A percentile compares a stretch with the other conserved stretches of the same genome.
Evolutionary conservation across 2,113 vertebrate species (phyloP).

Genomic region (Heterochromis multidens): DNA sequence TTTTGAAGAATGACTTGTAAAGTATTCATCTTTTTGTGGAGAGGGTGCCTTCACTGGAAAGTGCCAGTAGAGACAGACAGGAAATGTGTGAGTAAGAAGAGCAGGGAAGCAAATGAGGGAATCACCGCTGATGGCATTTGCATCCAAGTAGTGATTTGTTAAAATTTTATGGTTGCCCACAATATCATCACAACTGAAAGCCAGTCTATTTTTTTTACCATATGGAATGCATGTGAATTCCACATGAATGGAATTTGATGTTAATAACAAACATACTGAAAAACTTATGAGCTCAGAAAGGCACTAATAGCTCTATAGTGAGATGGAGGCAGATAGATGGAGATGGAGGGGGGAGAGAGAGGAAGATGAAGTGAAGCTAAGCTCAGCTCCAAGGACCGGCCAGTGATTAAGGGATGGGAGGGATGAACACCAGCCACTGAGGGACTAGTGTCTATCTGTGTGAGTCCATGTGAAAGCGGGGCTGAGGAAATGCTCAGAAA

Average conservation of each 20-base stretch:
- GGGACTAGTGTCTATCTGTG: conserved; percentile 67
- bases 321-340: not conserved
- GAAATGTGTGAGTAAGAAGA: not conserved
- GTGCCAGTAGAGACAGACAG: not conserved
- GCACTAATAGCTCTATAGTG: conserved; percentile 8
- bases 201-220: not conserved
- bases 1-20: not conserved
- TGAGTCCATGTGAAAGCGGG: conserved; percentile 57
- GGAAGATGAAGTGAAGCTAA: conserved; percentile 32
- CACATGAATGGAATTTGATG: not conserved
- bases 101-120: not conserved
- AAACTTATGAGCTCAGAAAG: conserved; percentile 37
- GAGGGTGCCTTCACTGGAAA: not conserved
- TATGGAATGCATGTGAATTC: not conserved
- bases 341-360: not conserved
- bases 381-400: conserved; percentile 26
- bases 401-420: conserved; percentile 59
- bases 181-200: not conserved
- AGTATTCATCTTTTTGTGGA: fast-evolving
- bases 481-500: conserved; percentile 63
- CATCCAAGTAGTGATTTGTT: not conserved
- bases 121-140: too few species aligned
- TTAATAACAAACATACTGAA: conserved; percentile 30
- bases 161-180: not conserved
- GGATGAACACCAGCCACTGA: conserved; percentile 60